Base-by-base conservation (phyloP, 2,113 vertebrate genomes). In the Phoenicopterus ruber region DNA sequence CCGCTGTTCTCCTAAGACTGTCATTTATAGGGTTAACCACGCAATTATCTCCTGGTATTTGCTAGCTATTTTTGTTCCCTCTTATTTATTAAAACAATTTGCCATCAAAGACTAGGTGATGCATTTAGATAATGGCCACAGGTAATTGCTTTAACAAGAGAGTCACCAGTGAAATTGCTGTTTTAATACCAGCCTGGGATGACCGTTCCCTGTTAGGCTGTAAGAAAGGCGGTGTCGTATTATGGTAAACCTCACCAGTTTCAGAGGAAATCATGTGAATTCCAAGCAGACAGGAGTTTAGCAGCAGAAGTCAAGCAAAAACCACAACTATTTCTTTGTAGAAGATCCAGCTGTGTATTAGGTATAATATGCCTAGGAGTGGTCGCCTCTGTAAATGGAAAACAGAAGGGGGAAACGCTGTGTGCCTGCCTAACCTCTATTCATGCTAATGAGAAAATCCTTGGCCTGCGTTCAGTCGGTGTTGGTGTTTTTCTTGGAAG, bases 241-340 rank as follows among this genome's bases (percentile, higher is more conserved):
- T 96, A 92, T 94, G 82, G 85, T 87, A 97, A 98, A 97, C 94
- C 92, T 97, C 96, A 82, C 52, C 88, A 92, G 73, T 81, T 96
- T 94, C 94, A 77, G 94, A 95, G 96, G 95, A 98, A 98, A 96
- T 97, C 73, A 96, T 97, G 87, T 94, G 84, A 96, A 97, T 97
- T 98, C 93, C 95, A 81, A 67, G 86, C 88, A 92, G 94, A 86
- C 77, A 94, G 95, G 97, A 94, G 59, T 93, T 98, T 54, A 85
- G 92, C 88, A 89, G 86, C 82, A 81, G 47, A 94, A 93, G 91
- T 91, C 72, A 73, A 84, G 66, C 67, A 73, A 71, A 89, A 95
- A n/a, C 94, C 98, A 96, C 97, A 98, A 94, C 92, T 96, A 96
- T 98, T 97, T 95, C 97, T 98, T 92, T 98, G 94, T 96, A 97